Percentiles rank a stretch among this genome's conserved stretches.
Evolutionary conservation across 2,797 vertebrate genomes (phyloP).

Genomic region (Tamandua tetradactyla): DNA sequence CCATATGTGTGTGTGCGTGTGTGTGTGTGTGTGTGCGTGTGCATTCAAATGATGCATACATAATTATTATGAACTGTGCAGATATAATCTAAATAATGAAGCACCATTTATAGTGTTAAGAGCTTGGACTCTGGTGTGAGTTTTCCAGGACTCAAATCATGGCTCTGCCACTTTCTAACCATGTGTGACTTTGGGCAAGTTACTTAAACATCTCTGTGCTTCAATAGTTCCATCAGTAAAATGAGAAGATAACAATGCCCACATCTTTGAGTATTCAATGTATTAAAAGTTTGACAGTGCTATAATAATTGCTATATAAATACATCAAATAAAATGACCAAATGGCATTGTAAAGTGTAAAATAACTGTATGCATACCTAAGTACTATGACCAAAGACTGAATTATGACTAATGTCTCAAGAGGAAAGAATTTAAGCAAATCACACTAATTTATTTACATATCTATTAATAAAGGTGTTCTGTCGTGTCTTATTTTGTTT

Average conservation of each 20-base stretch:
- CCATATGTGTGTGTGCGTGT: neutral
- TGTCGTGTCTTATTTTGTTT: neutral
- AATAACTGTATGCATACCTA: neutral
- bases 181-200: neutral
- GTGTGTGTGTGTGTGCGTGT: neutral
- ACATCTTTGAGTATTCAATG: neutral
- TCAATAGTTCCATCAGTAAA: too few relatives aligned
- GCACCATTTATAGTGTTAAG: neutral
- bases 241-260: neutral
- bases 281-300: neutral
- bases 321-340: constrained; percentile 1
- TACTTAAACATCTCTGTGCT: too few relatives aligned
- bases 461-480: neutral
- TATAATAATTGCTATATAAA: neutral
- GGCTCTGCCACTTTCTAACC: neutral
- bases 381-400: neutral
- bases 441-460: neutral
- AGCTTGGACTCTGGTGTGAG: neutral
- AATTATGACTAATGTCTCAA: neutral
- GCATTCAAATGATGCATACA: neutral
- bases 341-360: neutral
- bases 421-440: neutral
- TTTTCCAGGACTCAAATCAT: neutral
- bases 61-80: neutral
- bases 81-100: constrained; percentile 2